These are phyloP conservation scores for Macropus fuliginosus DNA, from an alignment of 2,797 vertebrate genomes.

Conservation along the genomic window DNA sequence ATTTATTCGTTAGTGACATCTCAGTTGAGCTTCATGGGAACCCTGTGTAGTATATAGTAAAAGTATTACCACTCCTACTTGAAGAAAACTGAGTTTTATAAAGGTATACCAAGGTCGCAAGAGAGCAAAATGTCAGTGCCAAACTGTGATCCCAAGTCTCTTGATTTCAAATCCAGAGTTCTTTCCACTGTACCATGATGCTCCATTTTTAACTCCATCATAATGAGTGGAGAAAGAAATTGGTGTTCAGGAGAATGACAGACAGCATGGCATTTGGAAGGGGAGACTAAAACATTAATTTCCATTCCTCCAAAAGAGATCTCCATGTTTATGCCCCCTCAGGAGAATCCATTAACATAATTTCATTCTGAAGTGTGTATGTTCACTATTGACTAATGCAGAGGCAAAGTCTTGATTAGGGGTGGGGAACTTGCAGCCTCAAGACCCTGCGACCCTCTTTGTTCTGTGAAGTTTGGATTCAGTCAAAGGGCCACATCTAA, in stretches of 20 bases:
- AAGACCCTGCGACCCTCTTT: no score
- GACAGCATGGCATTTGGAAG: not conserved
- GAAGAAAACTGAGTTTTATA: not conserved
- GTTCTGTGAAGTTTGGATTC: no score
- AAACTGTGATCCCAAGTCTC: conserved; percentile 34
- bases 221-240: not conserved
- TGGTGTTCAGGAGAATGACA: not conserved
- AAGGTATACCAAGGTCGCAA: conserved; percentile 32
- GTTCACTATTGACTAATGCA: not conserved
- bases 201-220: not conserved
- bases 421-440: no score
- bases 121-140: not conserved
- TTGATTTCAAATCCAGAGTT: conserved; percentile 37
- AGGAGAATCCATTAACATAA: not conserved
- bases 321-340: not conserved
- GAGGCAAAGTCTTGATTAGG: not conserved
- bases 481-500: no score
- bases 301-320: not conserved
- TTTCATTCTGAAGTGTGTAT: not conserved
- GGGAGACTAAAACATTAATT: not conserved
- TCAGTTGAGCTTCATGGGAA: not conserved
- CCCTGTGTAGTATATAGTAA: not conserved
- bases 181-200: conserved; percentile 17
- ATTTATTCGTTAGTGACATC: not conserved
- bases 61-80: not conserved